These are phyloP conservation scores for Acleris holmiana DNA, from an alignment of 2,888 invertebrate genomes.

Conservation along the genomic window DNA sequence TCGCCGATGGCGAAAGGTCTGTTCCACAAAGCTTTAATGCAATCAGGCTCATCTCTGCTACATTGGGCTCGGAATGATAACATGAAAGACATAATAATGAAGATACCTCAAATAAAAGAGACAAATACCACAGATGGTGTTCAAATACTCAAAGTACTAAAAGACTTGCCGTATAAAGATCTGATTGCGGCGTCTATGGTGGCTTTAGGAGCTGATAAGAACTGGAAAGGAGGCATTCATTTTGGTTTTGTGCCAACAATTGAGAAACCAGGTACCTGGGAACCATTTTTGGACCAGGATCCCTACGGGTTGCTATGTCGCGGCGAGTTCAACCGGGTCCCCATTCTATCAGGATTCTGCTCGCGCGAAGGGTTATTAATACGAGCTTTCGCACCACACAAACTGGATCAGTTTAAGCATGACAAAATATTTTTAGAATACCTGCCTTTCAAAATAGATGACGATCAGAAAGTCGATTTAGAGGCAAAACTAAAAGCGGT, in stretches of 20 bases:
- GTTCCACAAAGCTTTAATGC: conserved; percentile 81
- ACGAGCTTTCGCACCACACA: conserved; percentile 44
- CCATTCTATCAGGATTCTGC: conserved; percentile 78
- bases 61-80: conserved; percentile 74
- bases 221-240: conserved; percentile 62
- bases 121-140: conserved; percentile 50
- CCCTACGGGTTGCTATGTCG: conserved; percentile 63
- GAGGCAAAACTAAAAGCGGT: conserved; percentile 62
- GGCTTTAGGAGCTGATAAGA: conserved; percentile 50
- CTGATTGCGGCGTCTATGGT: conserved; percentile 60
- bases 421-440: conserved; percentile 30
- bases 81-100: conserved; percentile 57
- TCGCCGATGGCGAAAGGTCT: conserved; percentile 76
- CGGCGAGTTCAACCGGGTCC: conserved; percentile 77
- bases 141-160: conserved; percentile 62
- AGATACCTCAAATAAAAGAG: conserved; percentile 59
- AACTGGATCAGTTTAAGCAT: conserved; percentile 38
- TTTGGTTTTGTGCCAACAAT: conserved; percentile 81
- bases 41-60: conserved; percentile 79
- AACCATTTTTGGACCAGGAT: conserved; percentile 71
- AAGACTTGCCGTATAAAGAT: conserved; percentile 58
- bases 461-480: conserved; percentile 48
- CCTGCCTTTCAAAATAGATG: conserved; percentile 28
- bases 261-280: conserved; percentile 68
- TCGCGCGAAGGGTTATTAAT: conserved; percentile 74